Evolutionary conservation across 2,888 invertebrate genomes (phyloP).

Genomic region (Polia nebulosa): DNA sequence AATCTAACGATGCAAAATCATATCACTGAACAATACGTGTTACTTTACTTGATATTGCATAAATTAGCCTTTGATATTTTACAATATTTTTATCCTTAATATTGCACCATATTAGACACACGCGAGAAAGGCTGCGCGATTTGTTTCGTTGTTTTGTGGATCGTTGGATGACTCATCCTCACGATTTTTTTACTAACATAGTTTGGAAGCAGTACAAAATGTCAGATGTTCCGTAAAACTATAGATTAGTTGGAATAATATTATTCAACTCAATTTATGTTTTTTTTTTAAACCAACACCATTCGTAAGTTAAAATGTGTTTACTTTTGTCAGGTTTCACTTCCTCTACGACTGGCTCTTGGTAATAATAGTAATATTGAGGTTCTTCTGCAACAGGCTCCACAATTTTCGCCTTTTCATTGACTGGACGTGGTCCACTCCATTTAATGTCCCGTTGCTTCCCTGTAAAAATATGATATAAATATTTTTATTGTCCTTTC

Average conservation of each 20-base stretch:
- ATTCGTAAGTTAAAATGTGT: neutral
- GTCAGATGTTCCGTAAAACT: no score
- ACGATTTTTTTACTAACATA: neutral
- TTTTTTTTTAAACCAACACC: no score
- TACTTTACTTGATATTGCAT: no score
- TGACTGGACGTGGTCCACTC: conserved; percentile 14
- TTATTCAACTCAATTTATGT: no score
- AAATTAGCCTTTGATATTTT: no score
- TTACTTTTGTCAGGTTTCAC: conserved; percentile 29
- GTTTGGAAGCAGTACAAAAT: neutral
- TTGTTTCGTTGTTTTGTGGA: neutral
- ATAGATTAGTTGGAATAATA: no score
- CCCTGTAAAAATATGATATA: conserved; percentile 24
- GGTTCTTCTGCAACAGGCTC: neutral
- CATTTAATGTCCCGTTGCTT: conserved; percentile 25
- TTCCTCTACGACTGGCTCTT: neutral
- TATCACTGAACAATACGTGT: no score
- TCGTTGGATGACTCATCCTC: neutral
- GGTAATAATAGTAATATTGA: neutral
- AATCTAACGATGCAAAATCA: no score
- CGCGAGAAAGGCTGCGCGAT: neutral
- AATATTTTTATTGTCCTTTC: neutral
- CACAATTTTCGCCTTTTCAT: conserved; percentile 1
- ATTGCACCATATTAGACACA: neutral
- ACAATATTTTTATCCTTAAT: neutral